Conservation (phyloP, 2,113 vertebrate genomes). For the Irena cyanogastra region DNA sequence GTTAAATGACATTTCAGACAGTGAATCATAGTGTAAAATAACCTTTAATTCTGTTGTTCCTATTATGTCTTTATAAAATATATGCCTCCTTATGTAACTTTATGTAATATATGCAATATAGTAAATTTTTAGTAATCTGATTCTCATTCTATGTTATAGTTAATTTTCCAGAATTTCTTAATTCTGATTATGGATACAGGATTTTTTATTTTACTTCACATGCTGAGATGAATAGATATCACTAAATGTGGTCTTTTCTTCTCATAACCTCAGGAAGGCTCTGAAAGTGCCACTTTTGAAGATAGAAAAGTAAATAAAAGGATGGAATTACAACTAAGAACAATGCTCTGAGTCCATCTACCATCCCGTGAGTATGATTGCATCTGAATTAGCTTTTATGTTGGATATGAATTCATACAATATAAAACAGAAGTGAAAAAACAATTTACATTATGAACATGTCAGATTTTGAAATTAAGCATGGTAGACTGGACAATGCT, state of each 20-base stretch:
- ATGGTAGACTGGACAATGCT: background rate
- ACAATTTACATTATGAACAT: background rate
- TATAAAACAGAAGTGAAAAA: background rate
- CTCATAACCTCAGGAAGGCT: background rate
- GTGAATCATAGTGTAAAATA: background rate
- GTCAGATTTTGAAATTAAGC: background rate
- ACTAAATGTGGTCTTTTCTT: background rate
- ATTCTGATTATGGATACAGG: background rate
- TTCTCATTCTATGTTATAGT: background rate
- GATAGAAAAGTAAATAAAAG: background rate
- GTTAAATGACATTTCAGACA: background rate
- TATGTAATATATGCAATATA: background rate
- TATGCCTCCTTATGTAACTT: background rate
- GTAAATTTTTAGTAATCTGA: background rate
- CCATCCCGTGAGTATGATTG: background rate
- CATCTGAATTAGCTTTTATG: background rate
- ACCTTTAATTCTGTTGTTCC: background rate
- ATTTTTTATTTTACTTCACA: background rate
- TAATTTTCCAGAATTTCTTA: background rate
- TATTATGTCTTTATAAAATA: background rate
- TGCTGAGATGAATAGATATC: background rate
- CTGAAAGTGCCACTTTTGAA: background rate
- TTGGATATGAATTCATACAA: background rate
- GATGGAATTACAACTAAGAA: background rate
- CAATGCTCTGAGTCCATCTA: background rate